Evolutionary conservation across 2,113 vertebrate species (phyloP), one percentile per base, ranked within the genome.

Genomic region (Galbula dea): DNA sequence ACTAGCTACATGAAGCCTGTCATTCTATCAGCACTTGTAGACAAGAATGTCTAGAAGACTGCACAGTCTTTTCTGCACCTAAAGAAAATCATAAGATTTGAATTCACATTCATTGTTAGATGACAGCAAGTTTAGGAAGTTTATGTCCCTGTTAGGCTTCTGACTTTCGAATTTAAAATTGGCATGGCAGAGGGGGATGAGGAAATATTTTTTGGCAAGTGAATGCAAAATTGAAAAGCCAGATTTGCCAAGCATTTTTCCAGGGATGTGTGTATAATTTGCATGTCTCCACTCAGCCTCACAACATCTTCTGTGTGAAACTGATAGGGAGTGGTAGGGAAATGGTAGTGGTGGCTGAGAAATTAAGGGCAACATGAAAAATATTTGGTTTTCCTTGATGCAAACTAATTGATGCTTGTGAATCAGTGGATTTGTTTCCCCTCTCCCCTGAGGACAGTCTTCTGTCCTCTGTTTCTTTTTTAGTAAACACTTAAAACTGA

Each of bases 151-250:
- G 82, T 89, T 96, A 92, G 91, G 91, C 69, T 89, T 94, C 93
- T 95, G 93, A 93, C 93, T 91, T 94, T 88, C 92, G 93, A 96
- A 96, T 96, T 96, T 95, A 96, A 96, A 96, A 94, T 94, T 94
- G 91, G 90, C 72, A 89, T 77, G 93, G 89, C 63, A 93, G 82
- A 94, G 95, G 81, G 75, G 36, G 71, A 88, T 82, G 89, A 94
- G 87, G 91, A 85, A 95, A 91, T 95, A 93, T 91, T 95, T 96
- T 96, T 94, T 96, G 96, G 95, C 95, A 96, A 92, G 87, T 94
- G 72, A 94, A 89, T 49, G 55, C 43, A 93, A 96, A 96, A 92
- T 78, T 92, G 67, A 91, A 94, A 85, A 89, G 75, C 87, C 94
- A 94, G 72, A 94, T 96, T 94, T 95, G 82, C 94, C 95, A 94